A percentile compares a stretch with the other conserved stretches of the same genome.
Conservation (phyloP, 30 jellyfish, hydroid and myxozoan species). For the Hydractinia symbiolongicarpus region DNA sequence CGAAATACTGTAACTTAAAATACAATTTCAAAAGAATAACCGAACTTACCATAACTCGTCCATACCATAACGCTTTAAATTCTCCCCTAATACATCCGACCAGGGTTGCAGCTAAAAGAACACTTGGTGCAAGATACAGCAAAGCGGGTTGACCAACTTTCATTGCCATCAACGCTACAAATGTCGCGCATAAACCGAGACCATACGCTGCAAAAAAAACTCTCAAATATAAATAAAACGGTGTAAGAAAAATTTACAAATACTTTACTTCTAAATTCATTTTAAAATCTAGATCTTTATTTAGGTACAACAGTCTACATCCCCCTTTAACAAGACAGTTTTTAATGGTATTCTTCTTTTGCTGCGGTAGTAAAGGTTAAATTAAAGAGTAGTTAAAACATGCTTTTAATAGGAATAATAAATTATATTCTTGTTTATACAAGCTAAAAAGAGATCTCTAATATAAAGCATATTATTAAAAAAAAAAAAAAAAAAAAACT, state of each 20-base stretch:
- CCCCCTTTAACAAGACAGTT: too few species aligned
- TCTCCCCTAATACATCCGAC: constrained; percentile 54
- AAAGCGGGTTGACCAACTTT: constrained; percentile 89
- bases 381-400: too few species aligned
- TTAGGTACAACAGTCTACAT: too few species aligned
- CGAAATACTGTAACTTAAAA: too few species aligned
- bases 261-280: too few species aligned
- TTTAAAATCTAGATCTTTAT: too few species aligned
- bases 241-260: background rate
- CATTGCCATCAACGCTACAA: constrained; percentile 69
- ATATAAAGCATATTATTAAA: background rate
- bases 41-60: constrained; percentile 42
- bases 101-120: constrained; percentile 48
- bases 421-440: background rate
- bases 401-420: background rate
- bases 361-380: too few species aligned
- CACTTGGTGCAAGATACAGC: constrained; percentile 86
- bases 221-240: background rate
- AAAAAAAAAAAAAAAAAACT: background rate
- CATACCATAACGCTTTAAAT: constrained; percentile 63
- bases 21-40: too few species aligned
- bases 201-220: constrained; percentile 54
- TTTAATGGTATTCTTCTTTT: too few species aligned
- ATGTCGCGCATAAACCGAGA: constrained; percentile 58
- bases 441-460: background rate